Evolutionary conservation across 2,888 invertebrate species (phyloP), one percentile per base, ranked within the genome.

Genomic region (Torymus texanus): DNA sequence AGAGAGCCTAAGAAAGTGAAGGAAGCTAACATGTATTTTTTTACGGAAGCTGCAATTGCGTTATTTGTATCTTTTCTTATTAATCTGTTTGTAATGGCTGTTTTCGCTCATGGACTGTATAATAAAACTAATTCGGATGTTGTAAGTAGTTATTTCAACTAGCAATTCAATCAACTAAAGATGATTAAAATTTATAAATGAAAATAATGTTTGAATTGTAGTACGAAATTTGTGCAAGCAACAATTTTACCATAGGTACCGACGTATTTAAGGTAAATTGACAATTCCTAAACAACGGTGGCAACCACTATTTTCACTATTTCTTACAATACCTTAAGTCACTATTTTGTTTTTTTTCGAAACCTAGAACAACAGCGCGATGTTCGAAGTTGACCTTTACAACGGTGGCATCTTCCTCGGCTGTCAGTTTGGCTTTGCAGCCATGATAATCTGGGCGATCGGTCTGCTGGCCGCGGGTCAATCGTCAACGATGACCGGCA

Each of bases 1-100:
- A 92, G 92, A 24, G 93, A 95, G 86, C 92, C 93, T 53, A 91
- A 92, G 16, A 94, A 94, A 90, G 93, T 97, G 0, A 92, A 92
- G 75, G 97, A 97, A 88, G 97, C 97, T 0, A 97, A 97, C 90
- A 93, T 93, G 88, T 97, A 97, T 90, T 96, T 93, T 88, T 95
- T 96, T 85, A 91, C 96, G 79, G 96, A 96, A 90, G 94, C 96
- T 1, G 91, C 93, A 2, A 91, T 97, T 61, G 97, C 97, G 0
- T 91, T 97, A 0, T 93, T 95, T 83, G 92, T 96, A 53, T 97
- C 97, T 70, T 96, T 97, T 86, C 89, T 97, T 76, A 97, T 97
- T 83, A 97, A 97, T 87, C 93, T 97, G 0, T 97, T 97, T 89
- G 97, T 97, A 10, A 96, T 97, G 0, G 91, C 96, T 8, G 97